Percentiles rank a stretch among this genome's conserved stretches.
phyloP scores from a whole-genome alignment of 2,797 vertebrate species.

The Takifugu rubripes region DNA sequence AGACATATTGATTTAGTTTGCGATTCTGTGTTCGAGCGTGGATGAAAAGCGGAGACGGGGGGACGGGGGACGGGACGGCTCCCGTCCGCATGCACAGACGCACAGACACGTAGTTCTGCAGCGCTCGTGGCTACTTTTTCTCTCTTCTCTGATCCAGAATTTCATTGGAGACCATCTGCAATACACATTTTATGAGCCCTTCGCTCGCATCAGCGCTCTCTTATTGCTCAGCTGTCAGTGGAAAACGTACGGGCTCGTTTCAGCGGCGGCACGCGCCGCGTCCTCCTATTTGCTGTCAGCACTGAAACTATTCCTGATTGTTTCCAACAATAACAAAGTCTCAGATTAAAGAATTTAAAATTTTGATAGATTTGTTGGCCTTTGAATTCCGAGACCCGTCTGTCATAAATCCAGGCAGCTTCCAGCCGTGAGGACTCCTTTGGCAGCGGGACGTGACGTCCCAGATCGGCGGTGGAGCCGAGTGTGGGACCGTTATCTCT shows the following conservation, averaged over 20 bases:
- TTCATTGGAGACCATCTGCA: conserved; percentile 74
- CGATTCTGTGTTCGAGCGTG: conserved; percentile 58
- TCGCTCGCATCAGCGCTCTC: conserved; percentile 60
- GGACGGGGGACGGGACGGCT: conserved; percentile 67
- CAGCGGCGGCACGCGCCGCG: conserved; percentile 23
- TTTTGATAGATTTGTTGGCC: background rate
- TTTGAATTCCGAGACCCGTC: conserved; percentile 1
- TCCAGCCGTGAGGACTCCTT: conserved; percentile 35
- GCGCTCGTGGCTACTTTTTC: conserved; percentile 69
- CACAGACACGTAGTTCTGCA: conserved; percentile 51
- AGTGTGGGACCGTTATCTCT: conserved; percentile 8
- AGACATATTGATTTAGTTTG: conserved; percentile 60
- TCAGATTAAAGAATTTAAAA: too few relatives aligned
- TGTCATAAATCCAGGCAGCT: background rate
- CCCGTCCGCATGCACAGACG: conserved; percentile 63
- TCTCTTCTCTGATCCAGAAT: conserved; percentile 67
- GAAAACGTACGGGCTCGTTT: conserved; percentile 60
- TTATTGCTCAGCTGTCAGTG: conserved; percentile 61
- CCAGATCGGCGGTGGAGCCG: background rate
- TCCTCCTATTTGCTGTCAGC: too few relatives aligned
- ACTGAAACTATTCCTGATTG: background rate
- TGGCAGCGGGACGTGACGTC: conserved; percentile 38
- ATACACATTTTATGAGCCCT: conserved; percentile 77
- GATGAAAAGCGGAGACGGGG: conserved; percentile 69
- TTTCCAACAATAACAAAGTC: too few relatives aligned